These are phyloP conservation scores for Micrasema longulum DNA, from an alignment of 1,140 invertebrate genomes.

Conservation along the genomic window DNA sequence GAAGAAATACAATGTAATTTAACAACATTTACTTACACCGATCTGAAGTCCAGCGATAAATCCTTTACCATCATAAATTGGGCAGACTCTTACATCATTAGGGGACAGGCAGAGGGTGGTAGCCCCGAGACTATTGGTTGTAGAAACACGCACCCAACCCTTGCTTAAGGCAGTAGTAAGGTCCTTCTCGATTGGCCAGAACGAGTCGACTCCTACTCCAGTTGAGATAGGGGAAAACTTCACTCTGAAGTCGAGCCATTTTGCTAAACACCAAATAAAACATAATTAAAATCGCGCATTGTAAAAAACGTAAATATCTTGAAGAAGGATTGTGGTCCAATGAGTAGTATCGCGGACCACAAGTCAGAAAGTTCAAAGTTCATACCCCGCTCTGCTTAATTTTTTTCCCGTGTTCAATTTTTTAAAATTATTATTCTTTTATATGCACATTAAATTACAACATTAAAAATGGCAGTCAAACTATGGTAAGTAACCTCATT, in stretches of 20 bases:
- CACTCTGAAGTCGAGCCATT: slow-evolving; percentile 47
- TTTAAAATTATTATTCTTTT: too few relatives aligned
- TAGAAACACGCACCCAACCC: slow-evolving; percentile 33
- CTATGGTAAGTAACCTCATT: too few relatives aligned
- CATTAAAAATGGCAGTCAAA: too few relatives aligned
- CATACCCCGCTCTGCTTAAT: too few relatives aligned
- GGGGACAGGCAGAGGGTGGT: slow-evolving; percentile 21
- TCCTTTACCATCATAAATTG: slow-evolving; percentile 61
- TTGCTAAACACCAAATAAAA: slow-evolving; percentile 27
- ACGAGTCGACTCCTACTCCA: slow-evolving; percentile 38
- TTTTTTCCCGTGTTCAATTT: too few relatives aligned
- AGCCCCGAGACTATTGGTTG: slow-evolving; percentile 3
- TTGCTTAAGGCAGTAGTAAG: slow-evolving; percentile 3
- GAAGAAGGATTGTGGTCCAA: too few relatives aligned
- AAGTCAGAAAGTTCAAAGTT: too few relatives aligned
- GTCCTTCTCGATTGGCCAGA: slow-evolving; percentile 40
- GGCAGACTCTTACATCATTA: slow-evolving; percentile 58
- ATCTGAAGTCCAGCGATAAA: slow-evolving; percentile 65
- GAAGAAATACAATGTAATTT: too few relatives aligned
- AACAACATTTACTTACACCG: slow-evolving; percentile 61
- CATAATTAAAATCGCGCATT: neutral
- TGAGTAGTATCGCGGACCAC: too few relatives aligned
- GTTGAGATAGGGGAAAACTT: slow-evolving; percentile 35
- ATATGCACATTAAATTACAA: too few relatives aligned
- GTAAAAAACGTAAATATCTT: neutral